Percentiles rank a stretch among this genome's conserved stretches.
phyloP scores from a whole-genome alignment of 2,888 invertebrate species.

The Lasioglossum leucozonium region DNA sequence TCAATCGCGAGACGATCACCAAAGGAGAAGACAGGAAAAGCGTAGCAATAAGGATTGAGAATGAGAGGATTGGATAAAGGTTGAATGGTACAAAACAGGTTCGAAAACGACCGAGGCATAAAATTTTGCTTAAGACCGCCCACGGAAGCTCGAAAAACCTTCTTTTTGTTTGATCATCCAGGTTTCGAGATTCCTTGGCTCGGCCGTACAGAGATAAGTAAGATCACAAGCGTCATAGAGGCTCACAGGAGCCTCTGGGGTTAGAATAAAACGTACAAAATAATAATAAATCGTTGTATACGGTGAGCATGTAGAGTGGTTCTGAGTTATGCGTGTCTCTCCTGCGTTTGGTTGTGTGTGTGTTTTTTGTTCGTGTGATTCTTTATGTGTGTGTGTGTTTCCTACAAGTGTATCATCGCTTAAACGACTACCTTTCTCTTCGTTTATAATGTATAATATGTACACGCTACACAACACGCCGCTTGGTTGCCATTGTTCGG shows the following conservation, averaged over 20 bases:
- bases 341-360: constrained; percentile 13
- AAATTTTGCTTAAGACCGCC: constrained; percentile 77
- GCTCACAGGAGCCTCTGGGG: constrained; percentile 74
- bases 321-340: constrained; percentile 39
- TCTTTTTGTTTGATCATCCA: neutral
- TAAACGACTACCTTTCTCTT: constrained; percentile 53
- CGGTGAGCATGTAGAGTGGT: constrained; percentile 65
- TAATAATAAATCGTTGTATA: constrained; percentile 74
- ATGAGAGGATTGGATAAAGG: neutral
- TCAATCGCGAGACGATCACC: constrained; percentile 38
- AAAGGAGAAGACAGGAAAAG: constrained; percentile 54
- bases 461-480: constrained; percentile 61
- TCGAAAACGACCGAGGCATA: constrained; percentile 77
- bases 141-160: constrained; percentile 77
- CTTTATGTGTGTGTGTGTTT: constrained; percentile 47
- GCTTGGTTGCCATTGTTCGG: constrained; percentile 61
- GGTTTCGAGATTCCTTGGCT: constrained; percentile 78
- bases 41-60: constrained; percentile 14
- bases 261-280: constrained; percentile 79
- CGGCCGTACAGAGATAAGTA: constrained; percentile 78
- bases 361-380: constrained; percentile 15
- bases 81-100: constrained; percentile 20
- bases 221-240: constrained; percentile 83
- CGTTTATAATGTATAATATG: constrained; percentile 63
- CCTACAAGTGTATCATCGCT: constrained; percentile 57